These are phyloP conservation scores for Neodiprion lecontei DNA, from an alignment of 1,140 invertebrate genomes.

Conservation along the genomic window DNA sequence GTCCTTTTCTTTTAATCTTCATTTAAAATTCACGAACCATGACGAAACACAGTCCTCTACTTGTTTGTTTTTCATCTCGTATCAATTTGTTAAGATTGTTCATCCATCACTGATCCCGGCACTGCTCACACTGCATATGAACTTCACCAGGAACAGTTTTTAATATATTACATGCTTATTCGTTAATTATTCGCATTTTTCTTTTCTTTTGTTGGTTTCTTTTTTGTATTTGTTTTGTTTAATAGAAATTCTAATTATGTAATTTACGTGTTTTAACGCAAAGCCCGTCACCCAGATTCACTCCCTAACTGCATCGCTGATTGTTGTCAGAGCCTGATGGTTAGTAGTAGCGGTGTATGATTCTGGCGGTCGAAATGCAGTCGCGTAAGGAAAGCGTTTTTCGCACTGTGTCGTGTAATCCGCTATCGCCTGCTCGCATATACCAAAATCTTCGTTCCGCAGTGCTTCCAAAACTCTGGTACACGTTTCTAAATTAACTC, in stretches of 20 bases:
- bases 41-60: neutral
- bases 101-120: constrained; percentile 33
- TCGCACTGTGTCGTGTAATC: constrained; percentile 77
- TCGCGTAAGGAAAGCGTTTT: constrained; percentile 76
- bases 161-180: constrained; percentile 33
- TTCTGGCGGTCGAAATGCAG: constrained; percentile 69
- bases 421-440: constrained; percentile 70
- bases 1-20: constrained; percentile 28
- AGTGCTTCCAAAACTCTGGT: constrained; percentile 79
- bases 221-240: neutral
- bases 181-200: constrained; percentile 36
- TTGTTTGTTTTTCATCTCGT: constrained; percentile 19
- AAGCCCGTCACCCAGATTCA: constrained; percentile 12
- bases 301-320: constrained; percentile 17
- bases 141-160: constrained; percentile 34
- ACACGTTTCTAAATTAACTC: constrained; percentile 74
- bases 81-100: constrained; percentile 48
- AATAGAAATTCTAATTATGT: constrained; percentile 21
- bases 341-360: constrained; percentile 41
- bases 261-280: constrained; percentile 20
- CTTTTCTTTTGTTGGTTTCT: constrained; percentile 14
- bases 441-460: constrained; percentile 79
- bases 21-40: constrained; percentile 36
- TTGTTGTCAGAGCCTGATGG: constrained; percentile 45
- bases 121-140: constrained; percentile 35